A percentile compares a stretch with the other conserved stretches of the same genome.
Evolutionary conservation across 2,113 vertebrate genomes (phyloP).

Genomic region (Syrmaticus mikado): DNA sequence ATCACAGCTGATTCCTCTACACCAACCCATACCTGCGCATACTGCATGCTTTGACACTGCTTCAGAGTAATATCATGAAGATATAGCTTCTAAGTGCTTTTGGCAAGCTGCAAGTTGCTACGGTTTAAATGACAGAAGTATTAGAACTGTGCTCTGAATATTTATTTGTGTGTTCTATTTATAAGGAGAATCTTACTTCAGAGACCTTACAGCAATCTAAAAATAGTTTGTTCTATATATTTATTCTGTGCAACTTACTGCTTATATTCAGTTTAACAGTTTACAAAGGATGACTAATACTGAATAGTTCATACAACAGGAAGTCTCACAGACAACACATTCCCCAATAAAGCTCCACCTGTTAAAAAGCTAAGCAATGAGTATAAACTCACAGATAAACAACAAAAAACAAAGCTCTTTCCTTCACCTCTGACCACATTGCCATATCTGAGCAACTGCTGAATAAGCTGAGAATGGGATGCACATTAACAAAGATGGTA

Average conservation of each 20-base stretch:
- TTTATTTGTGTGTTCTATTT: not conserved
- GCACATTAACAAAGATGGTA: not conserved
- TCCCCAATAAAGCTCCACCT: not conserved
- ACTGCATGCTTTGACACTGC: not conserved
- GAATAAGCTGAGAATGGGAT: not conserved
- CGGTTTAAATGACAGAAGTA: conserved; percentile 15
- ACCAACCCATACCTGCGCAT: not conserved
- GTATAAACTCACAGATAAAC: not conserved
- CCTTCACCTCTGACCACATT: not conserved
- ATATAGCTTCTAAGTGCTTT: not conserved
- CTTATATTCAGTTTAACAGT: conserved; percentile 14
- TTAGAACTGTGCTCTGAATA: conserved; percentile 10
- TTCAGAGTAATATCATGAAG: not conserved
- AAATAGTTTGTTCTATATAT: conserved; percentile 8
- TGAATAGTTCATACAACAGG: not conserved
- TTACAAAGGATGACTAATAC: conserved; percentile 9
- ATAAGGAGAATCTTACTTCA: not conserved
- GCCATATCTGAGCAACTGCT: not conserved
- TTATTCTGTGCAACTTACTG: not conserved
- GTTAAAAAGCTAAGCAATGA: not conserved
- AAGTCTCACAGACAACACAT: not conserved
- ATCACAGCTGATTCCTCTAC: not conserved
- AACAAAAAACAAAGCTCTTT: not conserved
- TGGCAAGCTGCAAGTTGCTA: not conserved
- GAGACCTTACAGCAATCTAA: not conserved